Evolutionary conservation across 2,113 vertebrate genomes (phyloP).

Genomic region (Passer domesticus): DNA sequence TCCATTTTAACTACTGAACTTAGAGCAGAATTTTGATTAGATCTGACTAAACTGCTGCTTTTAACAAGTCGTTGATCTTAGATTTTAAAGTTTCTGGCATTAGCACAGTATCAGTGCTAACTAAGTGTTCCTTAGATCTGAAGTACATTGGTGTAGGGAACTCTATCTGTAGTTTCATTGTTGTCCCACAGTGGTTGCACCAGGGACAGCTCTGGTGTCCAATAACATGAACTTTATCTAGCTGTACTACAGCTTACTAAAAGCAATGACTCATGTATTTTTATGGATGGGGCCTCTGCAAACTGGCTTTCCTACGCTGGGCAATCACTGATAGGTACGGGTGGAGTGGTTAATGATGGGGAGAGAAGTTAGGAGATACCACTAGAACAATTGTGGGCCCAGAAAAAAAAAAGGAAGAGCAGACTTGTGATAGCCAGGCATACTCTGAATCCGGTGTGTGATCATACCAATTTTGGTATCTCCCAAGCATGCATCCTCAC

Average conservation of each 20-base stretch:
- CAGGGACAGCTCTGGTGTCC: background rate
- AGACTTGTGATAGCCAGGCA: background rate
- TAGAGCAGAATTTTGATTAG: background rate
- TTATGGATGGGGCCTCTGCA: background rate
- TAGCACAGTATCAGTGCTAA: background rate
- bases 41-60: background rate
- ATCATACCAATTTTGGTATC: background rate
- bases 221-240: background rate
- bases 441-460: background rate
- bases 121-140: background rate
- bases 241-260: background rate
- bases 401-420: background rate
- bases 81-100: background rate
- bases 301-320: background rate
- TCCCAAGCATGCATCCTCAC: background rate
- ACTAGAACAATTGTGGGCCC: background rate
- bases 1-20: background rate
- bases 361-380: background rate
- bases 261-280: fast-evolving
- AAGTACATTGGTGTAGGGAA: background rate
- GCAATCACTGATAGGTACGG: background rate
- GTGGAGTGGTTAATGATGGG: background rate
- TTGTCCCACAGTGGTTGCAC: background rate
- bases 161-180: background rate
- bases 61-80: background rate